These are phyloP conservation scores for Colletes gigas DNA, from an alignment of 1,140 invertebrate species.

Conservation along the genomic window DNA sequence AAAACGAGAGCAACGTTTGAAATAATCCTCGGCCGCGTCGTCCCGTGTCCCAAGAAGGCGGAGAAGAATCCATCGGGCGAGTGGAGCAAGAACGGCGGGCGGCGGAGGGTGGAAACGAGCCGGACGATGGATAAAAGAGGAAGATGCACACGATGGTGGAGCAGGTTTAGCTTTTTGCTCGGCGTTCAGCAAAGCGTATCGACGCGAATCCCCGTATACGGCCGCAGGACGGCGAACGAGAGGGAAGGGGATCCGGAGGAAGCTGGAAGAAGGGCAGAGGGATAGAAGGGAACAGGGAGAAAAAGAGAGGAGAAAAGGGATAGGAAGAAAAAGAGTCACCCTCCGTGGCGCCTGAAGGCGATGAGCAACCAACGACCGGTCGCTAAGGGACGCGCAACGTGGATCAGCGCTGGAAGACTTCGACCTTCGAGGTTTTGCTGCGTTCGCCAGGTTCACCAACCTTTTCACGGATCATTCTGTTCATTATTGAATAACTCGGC, in stretches of 20 bases:
- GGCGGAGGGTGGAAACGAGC: conserved; percentile 38
- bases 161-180: conserved; percentile 74
- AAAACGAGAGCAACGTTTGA: conserved; percentile 2
- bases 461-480: conserved; percentile 43
- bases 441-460: conserved; percentile 65
- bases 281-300: neutral
- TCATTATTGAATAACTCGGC: conserved; percentile 49
- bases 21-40: conserved; percentile 4
- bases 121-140: conserved; percentile 60
- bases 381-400: conserved; percentile 59
- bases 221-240: conserved; percentile 38
- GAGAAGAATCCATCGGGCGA: neutral
- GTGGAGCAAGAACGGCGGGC: neutral
- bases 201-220: conserved; percentile 73
- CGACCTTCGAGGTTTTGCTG: conserved; percentile 67
- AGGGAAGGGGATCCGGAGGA: conserved; percentile 9
- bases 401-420: conserved; percentile 58
- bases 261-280: conserved; percentile 16
- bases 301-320: conserved; percentile 25
- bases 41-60: conserved; percentile 16
- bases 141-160: conserved; percentile 48
- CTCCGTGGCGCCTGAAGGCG: conserved; percentile 64
- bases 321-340: conserved; percentile 70
- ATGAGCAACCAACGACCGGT: conserved; percentile 66
- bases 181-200: conserved; percentile 69